Evolutionary conservation across 2,797 vertebrate species (phyloP), one percentile per base, ranked within the genome.

Genomic region (Danio jaintianensis): DNA sequence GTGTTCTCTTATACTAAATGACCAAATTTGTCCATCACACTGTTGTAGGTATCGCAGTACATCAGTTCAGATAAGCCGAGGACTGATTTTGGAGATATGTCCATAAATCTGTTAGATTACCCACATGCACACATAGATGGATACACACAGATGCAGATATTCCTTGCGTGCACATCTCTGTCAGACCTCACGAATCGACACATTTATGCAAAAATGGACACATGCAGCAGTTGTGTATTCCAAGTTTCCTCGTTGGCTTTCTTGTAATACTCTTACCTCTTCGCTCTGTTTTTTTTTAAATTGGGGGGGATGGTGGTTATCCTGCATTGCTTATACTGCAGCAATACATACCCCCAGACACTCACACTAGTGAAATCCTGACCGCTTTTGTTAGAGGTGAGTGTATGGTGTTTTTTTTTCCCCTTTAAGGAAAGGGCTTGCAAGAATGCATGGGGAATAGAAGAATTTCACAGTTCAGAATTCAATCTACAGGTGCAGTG

Each of bases 61-160:
- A 82, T 82, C 80, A 69, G 78, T 75, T 67, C 63, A 61, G 83
- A 87, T 76, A 86, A 61, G 73, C 67, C 22, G 69, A 82, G 63
- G 76, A 81, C 83, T 83, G 78, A 84, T 83, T 85, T 55, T 36
- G 16, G 50, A 82, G 82, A 84, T 81, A 74, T 40, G 42, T 52
- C 70, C 59, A 52, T 88, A 88, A 82, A 85, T 84, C 78, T 84
- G 75, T 83, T 79, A 72, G 73, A 83, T 88, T 86, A 86, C 81
- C 81, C 81, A 70, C 81, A 83, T 86, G 75, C 67, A 68, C 53
- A 77, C 66, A 75, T 42, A 83, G 47, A 69, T 73, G 43, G 20
- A 79, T 63, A 63, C 68, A 74, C 72, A 58, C 68, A 80, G 63
- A 76, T 73, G 29, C 16, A 61, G 12, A 70, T 83, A 63, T 67